These are phyloP conservation scores for Apis cerana DNA, from an alignment of 1,140 invertebrate species.

Conservation along the genomic window DNA sequence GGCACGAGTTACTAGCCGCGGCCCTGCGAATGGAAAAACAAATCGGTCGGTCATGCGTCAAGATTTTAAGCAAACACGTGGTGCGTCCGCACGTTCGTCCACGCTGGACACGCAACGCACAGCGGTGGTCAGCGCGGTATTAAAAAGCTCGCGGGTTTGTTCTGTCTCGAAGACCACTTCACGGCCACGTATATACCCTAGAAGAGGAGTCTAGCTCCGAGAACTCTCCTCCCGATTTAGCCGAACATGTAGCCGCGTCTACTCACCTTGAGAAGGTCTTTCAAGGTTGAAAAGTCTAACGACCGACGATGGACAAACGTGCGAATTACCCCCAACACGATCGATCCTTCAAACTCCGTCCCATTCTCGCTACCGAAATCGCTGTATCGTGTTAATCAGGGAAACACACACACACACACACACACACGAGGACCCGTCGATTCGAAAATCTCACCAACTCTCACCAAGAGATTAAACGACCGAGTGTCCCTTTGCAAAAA, in stretches of 20 bases:
- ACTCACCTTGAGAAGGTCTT: constrained; percentile 71
- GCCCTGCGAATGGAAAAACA: constrained; percentile 62
- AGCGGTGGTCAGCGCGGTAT: constrained; percentile 4
- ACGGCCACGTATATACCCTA: constrained; percentile 61
- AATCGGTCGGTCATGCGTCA: constrained; percentile 61
- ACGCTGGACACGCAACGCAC: constrained; percentile 28
- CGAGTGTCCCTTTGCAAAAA: not conserved
- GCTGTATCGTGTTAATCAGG: not conserved
- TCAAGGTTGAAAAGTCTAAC: constrained; percentile 62
- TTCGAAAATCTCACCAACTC: not conserved
- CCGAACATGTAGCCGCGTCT: constrained; percentile 49
- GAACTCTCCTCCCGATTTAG: constrained; percentile 67
- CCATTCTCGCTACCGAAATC: not conserved
- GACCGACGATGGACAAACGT: constrained; percentile 38
- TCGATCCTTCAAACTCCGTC: not conserved
- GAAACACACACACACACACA: not conserved
- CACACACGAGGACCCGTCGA: not conserved
- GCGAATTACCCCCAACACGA: not conserved
- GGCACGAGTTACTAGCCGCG: constrained; percentile 1
- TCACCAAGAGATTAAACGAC: constrained; percentile 5
- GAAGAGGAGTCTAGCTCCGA: constrained; percentile 66
- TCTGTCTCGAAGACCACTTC: constrained; percentile 66
- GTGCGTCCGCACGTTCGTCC: constrained; percentile 44
- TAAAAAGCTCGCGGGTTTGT: constrained; percentile 61
- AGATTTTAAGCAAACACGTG: constrained; percentile 70